Conservation (phyloP, 1,140 invertebrate species). For the Physella acuta region DNA sequence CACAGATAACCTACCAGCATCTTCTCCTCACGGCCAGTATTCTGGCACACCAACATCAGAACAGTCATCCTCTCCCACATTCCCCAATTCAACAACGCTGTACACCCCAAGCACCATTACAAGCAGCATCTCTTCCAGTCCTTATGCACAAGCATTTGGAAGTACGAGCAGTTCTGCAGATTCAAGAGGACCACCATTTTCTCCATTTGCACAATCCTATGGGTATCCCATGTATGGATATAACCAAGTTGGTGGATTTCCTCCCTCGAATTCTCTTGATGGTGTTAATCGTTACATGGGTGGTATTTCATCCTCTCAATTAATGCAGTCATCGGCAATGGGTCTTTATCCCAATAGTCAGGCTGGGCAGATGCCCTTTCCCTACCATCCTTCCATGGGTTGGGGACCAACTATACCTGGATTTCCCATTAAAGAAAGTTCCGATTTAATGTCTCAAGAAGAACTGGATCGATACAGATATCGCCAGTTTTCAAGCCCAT, state of each 20-base stretch:
- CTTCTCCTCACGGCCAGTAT: slow-evolving; percentile 22
- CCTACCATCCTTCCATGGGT: slow-evolving; percentile 23
- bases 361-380: slow-evolving; percentile 20
- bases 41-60: slow-evolving; percentile 24
- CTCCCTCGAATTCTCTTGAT: slow-evolving; percentile 16
- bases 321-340: slow-evolving; percentile 25
- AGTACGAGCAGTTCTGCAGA: slow-evolving; percentile 4
- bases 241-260: slow-evolving; percentile 25
- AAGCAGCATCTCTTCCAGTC: slow-evolving; percentile 22
- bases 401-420: slow-evolving; percentile 21
- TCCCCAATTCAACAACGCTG: background rate
- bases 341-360: slow-evolving; percentile 23
- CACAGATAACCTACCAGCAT: slow-evolving; percentile 20
- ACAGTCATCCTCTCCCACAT: slow-evolving; percentile 12
- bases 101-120: slow-evolving; percentile 21
- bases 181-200: slow-evolving; percentile 13
- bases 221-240: slow-evolving; percentile 26
- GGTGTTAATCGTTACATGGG: slow-evolving; percentile 27
- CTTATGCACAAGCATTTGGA: slow-evolving; percentile 24
- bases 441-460: slow-evolving; percentile 19
- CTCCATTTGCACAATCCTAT: slow-evolving; percentile 24
- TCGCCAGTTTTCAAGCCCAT: slow-evolving; percentile 20
- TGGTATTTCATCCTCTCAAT: slow-evolving; percentile 21
- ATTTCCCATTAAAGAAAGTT: slow-evolving; percentile 15
- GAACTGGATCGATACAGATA: slow-evolving; percentile 23